Base-by-base conservation (phyloP, 2,888 invertebrate species). In the Calameuta pallipes region DNA sequence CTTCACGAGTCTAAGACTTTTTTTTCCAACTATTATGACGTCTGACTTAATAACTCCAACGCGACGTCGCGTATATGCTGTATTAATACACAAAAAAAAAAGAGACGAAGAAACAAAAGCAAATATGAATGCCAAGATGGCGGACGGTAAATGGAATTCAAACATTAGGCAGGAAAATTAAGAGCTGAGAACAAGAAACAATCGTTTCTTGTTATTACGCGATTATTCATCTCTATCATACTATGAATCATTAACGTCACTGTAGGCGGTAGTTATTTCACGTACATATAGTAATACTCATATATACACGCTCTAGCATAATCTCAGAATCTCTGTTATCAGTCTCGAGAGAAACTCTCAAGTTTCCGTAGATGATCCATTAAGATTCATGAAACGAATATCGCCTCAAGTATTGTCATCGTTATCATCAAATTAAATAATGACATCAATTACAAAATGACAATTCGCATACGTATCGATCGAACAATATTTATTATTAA, bases 151-250 rank as follows among this genome's bases (percentile, higher is more conserved):
- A 89, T 89, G 88, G 23, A 88, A 88, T 89, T 84, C 82, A 81
- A 86, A 87, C 88, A 89, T 89, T 89, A 87, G 86, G 87, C 88
- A 88, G 88, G 87, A 89, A 89, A 89, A 89, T 89, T 87, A 89
- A 87, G 86, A 83, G 82, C 78, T 33, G 70, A 80, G 78, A 78
- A 81, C 77, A 80, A 83, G 83, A 84, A 86, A 86, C 84, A 83
- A 80, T 81, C 75, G 82, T 80, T 82, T 83, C 83, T 83, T 86
- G 85, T 87, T 86, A 87, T 88, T 82, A 83, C 78, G 83, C 83
- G 82, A 81, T 87, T 82, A 84, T 87, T 84, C 86, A 83, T 86
- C 82, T 78, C 82, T 23, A 23, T 83, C 83, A 83, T 83, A 82
- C 81, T 81, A 81, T 82, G 82, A 85, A 82, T 87, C 88, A 86